These are phyloP conservation scores for Gryllus longicercus DNA, from an alignment of 2,888 invertebrate genomes.

Conservation along the genomic window DNA sequence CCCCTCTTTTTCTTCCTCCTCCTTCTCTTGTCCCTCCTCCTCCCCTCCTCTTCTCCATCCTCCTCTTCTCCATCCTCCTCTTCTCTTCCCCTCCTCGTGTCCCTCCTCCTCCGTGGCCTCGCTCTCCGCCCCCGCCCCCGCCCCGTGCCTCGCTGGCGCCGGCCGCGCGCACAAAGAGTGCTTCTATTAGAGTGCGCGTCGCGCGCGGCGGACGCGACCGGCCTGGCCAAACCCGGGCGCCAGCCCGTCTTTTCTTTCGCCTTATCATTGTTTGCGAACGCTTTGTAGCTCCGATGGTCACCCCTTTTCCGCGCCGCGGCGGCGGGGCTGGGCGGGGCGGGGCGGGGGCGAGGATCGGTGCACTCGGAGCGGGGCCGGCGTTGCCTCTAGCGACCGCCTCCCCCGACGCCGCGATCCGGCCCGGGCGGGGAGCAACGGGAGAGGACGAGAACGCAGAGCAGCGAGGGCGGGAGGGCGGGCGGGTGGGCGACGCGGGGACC, in stretches of 20 bases:
- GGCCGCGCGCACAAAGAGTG: not conserved
- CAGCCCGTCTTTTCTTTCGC: not conserved
- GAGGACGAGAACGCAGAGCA: no score
- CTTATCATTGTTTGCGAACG: not conserved
- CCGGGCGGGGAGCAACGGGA: no score
- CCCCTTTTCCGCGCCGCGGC: not conserved
- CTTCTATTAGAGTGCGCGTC: not conserved
- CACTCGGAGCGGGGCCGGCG: no score
- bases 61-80: not conserved
- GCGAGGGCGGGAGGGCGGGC: no score
- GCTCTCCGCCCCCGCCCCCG: not conserved
- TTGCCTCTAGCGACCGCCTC: no score
- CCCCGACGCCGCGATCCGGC: no score
- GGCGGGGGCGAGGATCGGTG: no score
- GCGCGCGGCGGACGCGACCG: not conserved
- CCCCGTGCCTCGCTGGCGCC: not conserved
- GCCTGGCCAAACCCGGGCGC: not conserved
- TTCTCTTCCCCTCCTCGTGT: not conserved
- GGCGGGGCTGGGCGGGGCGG: not conserved
- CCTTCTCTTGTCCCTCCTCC: not conserved
- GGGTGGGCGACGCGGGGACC: no score
- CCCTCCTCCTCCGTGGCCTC: not conserved
- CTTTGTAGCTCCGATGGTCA: slow-evolving; percentile 11
- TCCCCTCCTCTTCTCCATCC: not conserved
- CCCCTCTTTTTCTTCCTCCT: not conserved